Conservation (phyloP, 2,113 vertebrate species). For the Engystomops pustulosus region DNA sequence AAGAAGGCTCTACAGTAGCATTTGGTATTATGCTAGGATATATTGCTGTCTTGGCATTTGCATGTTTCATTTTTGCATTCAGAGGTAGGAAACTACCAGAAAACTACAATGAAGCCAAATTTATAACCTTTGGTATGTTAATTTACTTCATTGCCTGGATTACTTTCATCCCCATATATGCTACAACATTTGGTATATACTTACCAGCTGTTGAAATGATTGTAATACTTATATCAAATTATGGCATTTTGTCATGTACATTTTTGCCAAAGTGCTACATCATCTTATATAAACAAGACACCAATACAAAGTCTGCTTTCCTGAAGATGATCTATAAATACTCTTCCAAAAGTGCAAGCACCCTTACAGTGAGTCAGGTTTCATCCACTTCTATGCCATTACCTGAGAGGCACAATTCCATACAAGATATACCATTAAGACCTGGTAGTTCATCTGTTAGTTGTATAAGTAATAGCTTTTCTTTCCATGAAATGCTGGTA, state of each 20-base stretch:
- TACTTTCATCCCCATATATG: constrained; percentile 84
- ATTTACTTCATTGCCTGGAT: constrained; percentile 90
- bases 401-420: not conserved
- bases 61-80: constrained; percentile 87
- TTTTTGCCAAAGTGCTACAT: constrained; percentile 89
- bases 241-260: constrained; percentile 83
- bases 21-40: constrained; percentile 85
- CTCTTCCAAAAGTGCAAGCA: constrained; percentile 72
- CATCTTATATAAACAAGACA: constrained; percentile 83
- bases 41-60: constrained; percentile 77
- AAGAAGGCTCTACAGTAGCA: constrained; percentile 80
- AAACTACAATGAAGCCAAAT: constrained; percentile 89
- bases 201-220: constrained; percentile 87
- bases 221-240: constrained; percentile 88
- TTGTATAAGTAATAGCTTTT: constrained; percentile 62
- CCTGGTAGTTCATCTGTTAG: constrained; percentile 20
- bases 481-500: constrained; percentile 50
- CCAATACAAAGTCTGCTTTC: constrained; percentile 86
- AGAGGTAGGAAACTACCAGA: constrained; percentile 87
- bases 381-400: constrained; percentile 65
- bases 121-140: constrained; percentile 91
- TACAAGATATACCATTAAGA: not conserved
- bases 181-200: constrained; percentile 83
- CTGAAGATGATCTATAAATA: constrained; percentile 81
- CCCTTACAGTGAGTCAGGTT: constrained; percentile 67